Percentiles rank a stretch among this genome's conserved stretches.
Evolutionary conservation across 1,140 invertebrate species (phyloP).

Genomic region (Drosophila malerkotliana): DNA sequence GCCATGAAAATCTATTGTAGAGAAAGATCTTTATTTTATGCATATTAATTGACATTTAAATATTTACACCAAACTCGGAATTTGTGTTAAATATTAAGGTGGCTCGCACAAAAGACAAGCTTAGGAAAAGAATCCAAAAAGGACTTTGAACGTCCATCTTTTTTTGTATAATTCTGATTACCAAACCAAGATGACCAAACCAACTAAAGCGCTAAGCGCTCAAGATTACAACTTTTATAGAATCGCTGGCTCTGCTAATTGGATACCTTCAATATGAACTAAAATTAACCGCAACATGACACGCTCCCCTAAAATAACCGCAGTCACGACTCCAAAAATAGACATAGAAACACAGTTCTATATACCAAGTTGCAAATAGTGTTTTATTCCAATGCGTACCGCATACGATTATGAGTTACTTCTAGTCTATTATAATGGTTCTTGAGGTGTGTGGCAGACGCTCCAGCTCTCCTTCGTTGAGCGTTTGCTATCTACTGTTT

Average conservation of each 20-base stretch:
- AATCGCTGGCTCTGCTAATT: conserved; percentile 19
- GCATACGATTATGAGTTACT: conserved; percentile 25
- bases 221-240: conserved; percentile 28
- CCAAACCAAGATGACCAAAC: conserved; percentile 5
- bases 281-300: conserved; percentile 9
- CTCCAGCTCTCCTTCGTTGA: conserved; percentile 26
- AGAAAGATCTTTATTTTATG: too few relatives aligned
- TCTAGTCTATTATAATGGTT: conserved; percentile 54
- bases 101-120: background rate
- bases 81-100: conserved; percentile 39
- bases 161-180: background rate
- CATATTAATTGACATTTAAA: background rate
- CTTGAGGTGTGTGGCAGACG: conserved; percentile 45
- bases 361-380: conserved; percentile 40
- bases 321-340: conserved; percentile 16
- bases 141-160: background rate
- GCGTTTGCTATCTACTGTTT: conserved; percentile 74
- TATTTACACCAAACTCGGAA: conserved; percentile 44
- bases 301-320: conserved; percentile 11
- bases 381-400: conserved; percentile 49
- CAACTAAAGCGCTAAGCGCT: conserved; percentile 21
- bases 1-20: conserved; percentile 86
- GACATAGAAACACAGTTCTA: conserved; percentile 7
- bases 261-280: conserved; percentile 1
- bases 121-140: background rate